A percentile compares a stretch with the other conserved stretches of the same genome.
Evolutionary conservation across 2,888 invertebrate genomes (phyloP).

Genomic region (Zhuqinia jingwanae): DNA sequence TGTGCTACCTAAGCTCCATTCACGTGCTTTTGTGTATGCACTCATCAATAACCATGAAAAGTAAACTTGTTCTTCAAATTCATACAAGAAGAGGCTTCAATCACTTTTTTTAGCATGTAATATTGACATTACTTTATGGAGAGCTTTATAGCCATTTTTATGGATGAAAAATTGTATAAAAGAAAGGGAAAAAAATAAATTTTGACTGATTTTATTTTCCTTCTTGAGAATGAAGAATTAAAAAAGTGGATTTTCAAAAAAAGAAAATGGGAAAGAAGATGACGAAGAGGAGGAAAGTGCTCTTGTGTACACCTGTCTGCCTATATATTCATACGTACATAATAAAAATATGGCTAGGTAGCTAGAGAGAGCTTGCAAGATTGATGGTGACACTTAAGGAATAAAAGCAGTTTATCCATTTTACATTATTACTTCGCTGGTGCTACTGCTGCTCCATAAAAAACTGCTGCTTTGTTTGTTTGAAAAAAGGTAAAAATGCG

Average conservation of each 20-base stretch:
- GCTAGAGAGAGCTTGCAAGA: conserved; percentile 64
- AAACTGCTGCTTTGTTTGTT: too few species aligned
- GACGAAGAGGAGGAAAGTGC: background rate
- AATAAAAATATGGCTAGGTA: too few species aligned
- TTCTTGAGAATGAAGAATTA: too few species aligned
- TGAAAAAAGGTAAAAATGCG: background rate
- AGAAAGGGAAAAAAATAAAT: background rate
- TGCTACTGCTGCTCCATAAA: background rate
- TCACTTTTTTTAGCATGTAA: conserved; percentile 35
- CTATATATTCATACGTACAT: background rate
- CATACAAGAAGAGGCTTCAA: conserved; percentile 15
- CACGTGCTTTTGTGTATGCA: background rate
- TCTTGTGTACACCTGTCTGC: background rate
- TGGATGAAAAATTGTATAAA: background rate
- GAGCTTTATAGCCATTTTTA: conserved; percentile 40
- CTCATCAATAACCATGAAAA: conserved; percentile 62
- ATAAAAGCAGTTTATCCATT: too few species aligned
- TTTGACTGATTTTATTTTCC: conserved; percentile 22
- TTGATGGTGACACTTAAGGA: conserved; percentile 68
- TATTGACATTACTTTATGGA: background rate
- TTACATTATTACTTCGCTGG: too few species aligned
- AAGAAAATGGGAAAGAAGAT: background rate
- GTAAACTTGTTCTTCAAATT: conserved; percentile 16
- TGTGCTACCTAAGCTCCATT: background rate
- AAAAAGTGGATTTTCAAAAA: conserved; percentile 11